phyloP scores from a whole-genome alignment of 2,113 vertebrate species.

The Equus quagga region DNA sequence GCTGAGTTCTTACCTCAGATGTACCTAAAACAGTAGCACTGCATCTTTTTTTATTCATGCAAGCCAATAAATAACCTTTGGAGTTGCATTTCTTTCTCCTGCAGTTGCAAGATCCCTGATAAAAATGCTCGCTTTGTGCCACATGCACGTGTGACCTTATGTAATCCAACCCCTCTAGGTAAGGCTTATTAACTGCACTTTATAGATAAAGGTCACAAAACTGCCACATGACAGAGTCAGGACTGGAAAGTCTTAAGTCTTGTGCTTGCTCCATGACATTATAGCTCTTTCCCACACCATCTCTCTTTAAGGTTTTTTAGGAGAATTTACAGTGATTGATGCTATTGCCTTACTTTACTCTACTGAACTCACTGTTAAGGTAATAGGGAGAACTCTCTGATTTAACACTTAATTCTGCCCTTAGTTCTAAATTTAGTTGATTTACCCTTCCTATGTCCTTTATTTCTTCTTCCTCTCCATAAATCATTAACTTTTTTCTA shows the following conservation, averaged over 20 bases:
- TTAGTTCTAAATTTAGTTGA: constrained; percentile 49
- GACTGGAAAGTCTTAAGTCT: background rate
- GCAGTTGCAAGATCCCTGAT: background rate
- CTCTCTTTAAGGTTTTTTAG: constrained; percentile 3
- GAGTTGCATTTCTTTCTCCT: constrained; percentile 8
- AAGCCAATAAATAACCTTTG: constrained; percentile 29
- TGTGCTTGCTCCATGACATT: background rate
- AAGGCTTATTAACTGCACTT: constrained; percentile 54
- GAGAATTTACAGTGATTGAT: background rate
- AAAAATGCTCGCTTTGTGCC: background rate
- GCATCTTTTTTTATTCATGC: background rate
- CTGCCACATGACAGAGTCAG: constrained; percentile 42
- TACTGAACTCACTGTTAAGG: background rate
- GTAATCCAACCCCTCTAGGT: background rate
- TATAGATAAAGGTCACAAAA: constrained; percentile 60
- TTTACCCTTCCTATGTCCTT: background rate
- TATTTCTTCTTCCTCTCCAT: constrained; percentile 8
- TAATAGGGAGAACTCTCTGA: background rate
- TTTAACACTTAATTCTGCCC: background rate
- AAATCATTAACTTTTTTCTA: constrained; percentile 21
- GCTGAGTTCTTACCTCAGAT: background rate
- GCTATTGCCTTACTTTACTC: background rate
- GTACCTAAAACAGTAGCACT: background rate
- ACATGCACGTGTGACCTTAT: background rate
- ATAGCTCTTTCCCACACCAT: background rate